Base-by-base conservation (phyloP, 2,888 invertebrate species). In the Protophormia terraenovae region DNA sequence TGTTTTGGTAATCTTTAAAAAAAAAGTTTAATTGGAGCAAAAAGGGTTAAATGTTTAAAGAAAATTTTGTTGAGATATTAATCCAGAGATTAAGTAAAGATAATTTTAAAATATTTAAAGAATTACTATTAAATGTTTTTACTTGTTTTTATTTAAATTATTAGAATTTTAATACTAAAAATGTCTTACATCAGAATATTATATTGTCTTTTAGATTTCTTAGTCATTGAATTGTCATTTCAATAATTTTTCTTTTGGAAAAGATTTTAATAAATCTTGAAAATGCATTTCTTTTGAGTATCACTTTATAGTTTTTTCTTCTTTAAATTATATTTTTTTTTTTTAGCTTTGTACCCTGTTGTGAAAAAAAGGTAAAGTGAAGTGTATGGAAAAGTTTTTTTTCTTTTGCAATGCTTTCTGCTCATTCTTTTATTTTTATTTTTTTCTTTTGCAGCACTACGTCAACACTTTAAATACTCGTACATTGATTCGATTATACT, bases 401-500 rank as follows among this genome's bases (percentile, higher is more conserved):
- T 53, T 22, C 32, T 22, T 22, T 27, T 24, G n/a, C 10, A 41
- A 45, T 67, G 58, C 27, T 41, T 38, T n/a, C n/a, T n/a, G n/a
- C n/a, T n/a, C n/a, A n/a, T n/a, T 73, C 22, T 67, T 47, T 45
- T 24, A 29, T 29, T 45, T 58, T 62, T 41, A 35, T 22, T 47
- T n/a, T 66, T 19, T 6, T 62, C 19, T n/a, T 35, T 55, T 27
- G 22, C 41, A 38, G 12, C 35, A 22, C 29, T 19, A 41, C 67
- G 66, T 69, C 69, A 78, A 67, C 69, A 78, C 84, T 79, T 79
- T 71, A 75, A 84, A 69, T 58, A 79, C 47, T 50, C 22, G 19
- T 22, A 22, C 75, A 55, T 41, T 79, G 71, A 76, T 79, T 84
- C 75, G 75, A 84, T 79, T 75, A 84, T 69, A 69, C 79, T 79